These are phyloP conservation scores for Nomia melanderi DNA, from an alignment of 1,140 invertebrate genomes.

Conservation along the genomic window DNA sequence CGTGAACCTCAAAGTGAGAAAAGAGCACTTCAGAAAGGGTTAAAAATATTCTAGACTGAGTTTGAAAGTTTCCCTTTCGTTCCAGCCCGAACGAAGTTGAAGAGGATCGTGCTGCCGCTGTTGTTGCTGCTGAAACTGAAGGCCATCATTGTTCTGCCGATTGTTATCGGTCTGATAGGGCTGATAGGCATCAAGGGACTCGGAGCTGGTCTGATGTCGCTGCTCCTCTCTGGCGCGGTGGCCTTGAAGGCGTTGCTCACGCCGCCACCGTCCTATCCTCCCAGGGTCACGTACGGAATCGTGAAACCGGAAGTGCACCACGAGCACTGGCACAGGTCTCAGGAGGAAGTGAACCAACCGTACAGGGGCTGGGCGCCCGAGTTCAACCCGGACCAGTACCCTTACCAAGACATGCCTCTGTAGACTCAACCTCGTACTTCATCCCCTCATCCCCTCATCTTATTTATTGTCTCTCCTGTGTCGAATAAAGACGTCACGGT, in stretches of 20 bases:
- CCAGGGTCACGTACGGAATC: slow-evolving; percentile 80
- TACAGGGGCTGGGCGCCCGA: slow-evolving; percentile 76
- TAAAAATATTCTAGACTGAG: not conserved
- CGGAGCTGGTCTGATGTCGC: slow-evolving; percentile 83
- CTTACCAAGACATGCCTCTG: slow-evolving; percentile 74
- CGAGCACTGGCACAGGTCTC: slow-evolving; percentile 81
- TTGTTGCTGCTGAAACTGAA: slow-evolving; percentile 85
- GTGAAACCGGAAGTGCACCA: slow-evolving; percentile 78
- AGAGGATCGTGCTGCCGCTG: slow-evolving; percentile 84
- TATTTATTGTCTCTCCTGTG: slow-evolving; percentile 52
- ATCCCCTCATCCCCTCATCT: slow-evolving; percentile 62
- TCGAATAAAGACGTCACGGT: slow-evolving; percentile 26
- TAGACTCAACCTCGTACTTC: slow-evolving; percentile 18
- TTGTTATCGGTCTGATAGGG: slow-evolving; percentile 83
- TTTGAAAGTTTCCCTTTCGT: slow-evolving; percentile 58
- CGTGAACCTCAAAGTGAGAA: too few relatives aligned
- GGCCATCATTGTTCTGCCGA: slow-evolving; percentile 83
- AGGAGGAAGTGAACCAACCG: slow-evolving; percentile 75
- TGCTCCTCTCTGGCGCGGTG: slow-evolving; percentile 82
- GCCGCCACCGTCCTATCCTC: slow-evolving; percentile 68
- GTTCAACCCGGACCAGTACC: slow-evolving; percentile 71
- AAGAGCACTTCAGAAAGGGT: too few relatives aligned
- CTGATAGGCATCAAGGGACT: slow-evolving; percentile 85
- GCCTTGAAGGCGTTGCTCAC: slow-evolving; percentile 81
- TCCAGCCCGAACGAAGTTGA: slow-evolving; percentile 84